phyloP scores from a whole-genome alignment of 2,113 vertebrate genomes.

The Lota lota region DNA sequence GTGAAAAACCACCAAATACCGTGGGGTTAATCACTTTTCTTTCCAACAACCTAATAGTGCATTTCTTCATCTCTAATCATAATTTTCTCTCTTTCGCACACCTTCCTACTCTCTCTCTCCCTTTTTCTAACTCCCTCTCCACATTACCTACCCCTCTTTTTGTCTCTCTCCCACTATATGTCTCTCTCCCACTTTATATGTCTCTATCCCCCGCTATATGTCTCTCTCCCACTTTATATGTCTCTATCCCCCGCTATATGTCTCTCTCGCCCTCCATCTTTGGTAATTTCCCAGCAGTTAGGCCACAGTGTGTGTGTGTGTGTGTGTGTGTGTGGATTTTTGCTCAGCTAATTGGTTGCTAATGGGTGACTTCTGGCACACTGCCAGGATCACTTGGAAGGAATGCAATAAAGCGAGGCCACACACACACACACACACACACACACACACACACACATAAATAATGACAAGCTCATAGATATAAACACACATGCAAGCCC shows the following conservation, averaged over 20 bases:
- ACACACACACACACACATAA: conserved; percentile 9
- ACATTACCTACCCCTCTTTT: too few relatives aligned
- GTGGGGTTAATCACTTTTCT: too few relatives aligned
- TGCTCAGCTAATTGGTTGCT: conserved; percentile 56
- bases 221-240: background rate
- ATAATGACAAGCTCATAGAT: background rate
- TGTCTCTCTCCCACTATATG: background rate
- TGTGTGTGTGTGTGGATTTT: too few relatives aligned
- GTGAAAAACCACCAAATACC: conserved; percentile 14
- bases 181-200: background rate
- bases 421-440: conserved; percentile 5
- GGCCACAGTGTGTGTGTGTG: too few relatives aligned
- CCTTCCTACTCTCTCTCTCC: conserved; percentile 1
- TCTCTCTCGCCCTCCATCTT: conserved; percentile 1
- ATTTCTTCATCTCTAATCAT: conserved; percentile 35
- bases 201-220: background rate
- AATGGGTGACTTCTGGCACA: conserved; percentile 47
- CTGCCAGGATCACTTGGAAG: conserved; percentile 31
- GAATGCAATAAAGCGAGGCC: conserved; percentile 22
- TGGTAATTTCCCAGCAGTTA: too few relatives aligned
- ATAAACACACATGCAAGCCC: background rate
- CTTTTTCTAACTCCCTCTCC: background rate
- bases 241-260: background rate
- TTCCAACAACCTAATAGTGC: too few relatives aligned
- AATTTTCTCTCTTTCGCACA: background rate